Evolutionary conservation across 2,797 vertebrate species (phyloP).

Genomic region (Corythornis leucogaster): DNA sequence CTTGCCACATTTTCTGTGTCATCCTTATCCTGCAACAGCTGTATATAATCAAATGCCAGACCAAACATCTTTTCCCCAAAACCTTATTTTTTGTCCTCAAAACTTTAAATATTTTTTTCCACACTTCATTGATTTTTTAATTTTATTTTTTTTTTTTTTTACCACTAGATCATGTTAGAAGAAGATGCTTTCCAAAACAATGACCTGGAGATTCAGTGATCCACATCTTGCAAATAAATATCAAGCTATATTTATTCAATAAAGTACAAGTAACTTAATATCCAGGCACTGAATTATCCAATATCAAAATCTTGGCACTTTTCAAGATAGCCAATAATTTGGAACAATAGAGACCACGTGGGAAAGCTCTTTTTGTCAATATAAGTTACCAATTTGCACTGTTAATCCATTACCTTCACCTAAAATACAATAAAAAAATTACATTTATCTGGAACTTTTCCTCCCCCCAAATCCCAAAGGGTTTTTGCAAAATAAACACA

Average conservation of each 20-base stretch:
- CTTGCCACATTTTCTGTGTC: slow-evolving; percentile 57
- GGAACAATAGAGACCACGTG: neutral
- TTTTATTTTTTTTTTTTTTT: neutral
- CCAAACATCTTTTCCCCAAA: slow-evolving; percentile 20
- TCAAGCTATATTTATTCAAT: slow-evolving; percentile 4
- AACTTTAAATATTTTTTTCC: slow-evolving; percentile 8
- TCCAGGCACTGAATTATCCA: neutral
- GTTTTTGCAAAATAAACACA: neutral
- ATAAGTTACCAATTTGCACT: neutral
- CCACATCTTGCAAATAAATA: slow-evolving; percentile 32
- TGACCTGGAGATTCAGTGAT: slow-evolving; percentile 43
- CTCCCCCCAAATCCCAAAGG: neutral
- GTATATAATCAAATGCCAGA: slow-evolving; percentile 35
- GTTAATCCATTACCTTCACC: neutral
- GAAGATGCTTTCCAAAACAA: slow-evolving; percentile 56
- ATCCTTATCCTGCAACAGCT: slow-evolving; percentile 50
- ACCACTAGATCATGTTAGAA: slow-evolving; percentile 15
- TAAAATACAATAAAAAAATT: neutral
- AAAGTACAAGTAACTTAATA: slow-evolving; percentile 17
- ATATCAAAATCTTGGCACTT: neutral
- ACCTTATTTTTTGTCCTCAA: slow-evolving; percentile 15
- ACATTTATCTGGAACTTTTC: neutral
- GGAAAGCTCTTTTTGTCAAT: neutral
- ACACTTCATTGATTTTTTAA: neutral
- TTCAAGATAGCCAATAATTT: neutral